phyloP scores from a whole-genome alignment of 1,140 invertebrate species.

The Ostrea denselamellosa region DNA sequence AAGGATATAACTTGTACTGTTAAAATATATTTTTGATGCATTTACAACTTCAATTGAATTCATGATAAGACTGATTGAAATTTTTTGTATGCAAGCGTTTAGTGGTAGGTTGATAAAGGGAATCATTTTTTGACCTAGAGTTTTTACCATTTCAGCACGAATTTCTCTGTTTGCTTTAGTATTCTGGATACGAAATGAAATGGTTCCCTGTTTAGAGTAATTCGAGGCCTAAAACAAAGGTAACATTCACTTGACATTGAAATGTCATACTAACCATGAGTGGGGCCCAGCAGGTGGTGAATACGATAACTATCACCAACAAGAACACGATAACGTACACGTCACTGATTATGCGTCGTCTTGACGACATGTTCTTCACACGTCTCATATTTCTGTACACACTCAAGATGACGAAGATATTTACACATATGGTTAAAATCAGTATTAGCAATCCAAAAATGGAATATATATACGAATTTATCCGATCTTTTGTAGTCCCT shows the following conservation, averaged over 20 bases:
- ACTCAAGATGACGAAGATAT: background rate
- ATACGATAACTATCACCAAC: constrained; percentile 49
- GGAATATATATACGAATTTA: constrained; percentile 70
- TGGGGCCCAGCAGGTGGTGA: constrained; percentile 55
- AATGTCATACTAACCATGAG: constrained; percentile 49
- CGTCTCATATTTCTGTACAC: constrained; percentile 4
- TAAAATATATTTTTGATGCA: no score
- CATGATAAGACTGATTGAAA: no score
- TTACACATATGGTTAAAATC: background rate
- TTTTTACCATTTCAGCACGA: no score
- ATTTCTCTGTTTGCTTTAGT: no score
- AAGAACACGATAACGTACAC: constrained; percentile 49
- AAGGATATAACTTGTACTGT: background rate
- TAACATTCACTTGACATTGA: no score
- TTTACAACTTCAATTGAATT: no score
- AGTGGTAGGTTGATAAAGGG: no score
- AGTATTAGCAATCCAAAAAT: constrained; percentile 62
- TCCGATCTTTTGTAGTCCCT: constrained; percentile 51
- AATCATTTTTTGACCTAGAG: no score
- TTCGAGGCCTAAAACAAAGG: no score
- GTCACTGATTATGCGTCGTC: constrained; percentile 14
- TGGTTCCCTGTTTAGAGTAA: no score
- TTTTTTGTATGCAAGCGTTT: no score
- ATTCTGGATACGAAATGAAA: no score
- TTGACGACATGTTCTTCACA: background rate